Evolutionary conservation across 2,113 vertebrate genomes (phyloP).

Genomic region (Mola mola): DNA sequence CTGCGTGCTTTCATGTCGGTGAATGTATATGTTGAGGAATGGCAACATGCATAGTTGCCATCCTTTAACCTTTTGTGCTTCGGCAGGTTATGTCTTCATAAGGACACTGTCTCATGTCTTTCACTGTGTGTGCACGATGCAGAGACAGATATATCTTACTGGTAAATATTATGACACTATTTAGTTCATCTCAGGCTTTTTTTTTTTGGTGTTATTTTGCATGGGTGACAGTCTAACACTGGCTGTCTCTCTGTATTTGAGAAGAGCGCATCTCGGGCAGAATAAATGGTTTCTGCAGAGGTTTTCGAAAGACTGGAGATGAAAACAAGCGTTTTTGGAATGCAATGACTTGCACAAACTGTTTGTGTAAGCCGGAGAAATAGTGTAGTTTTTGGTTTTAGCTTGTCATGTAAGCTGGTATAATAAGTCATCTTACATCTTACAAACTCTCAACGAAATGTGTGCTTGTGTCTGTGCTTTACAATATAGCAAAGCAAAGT

Average conservation of each 20-base stretch:
- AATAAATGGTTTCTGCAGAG: not conserved
- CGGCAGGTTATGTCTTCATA: constrained; percentile 50
- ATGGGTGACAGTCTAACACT: not conserved
- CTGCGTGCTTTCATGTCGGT: constrained; percentile 80
- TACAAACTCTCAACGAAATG: no score
- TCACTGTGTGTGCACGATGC: no score
- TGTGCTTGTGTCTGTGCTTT: no score
- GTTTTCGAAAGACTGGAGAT: not conserved
- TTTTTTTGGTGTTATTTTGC: not conserved
- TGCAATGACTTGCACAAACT: constrained; percentile 7
- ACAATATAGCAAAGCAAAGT: no score
- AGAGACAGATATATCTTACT: constrained; percentile 1
- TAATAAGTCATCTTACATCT: no score
- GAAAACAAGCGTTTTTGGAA: not conserved
- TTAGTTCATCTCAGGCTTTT: constrained; percentile 16
- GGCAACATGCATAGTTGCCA: constrained; percentile 66
- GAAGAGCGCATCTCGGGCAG: not conserved
- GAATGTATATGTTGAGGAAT: constrained; percentile 43
- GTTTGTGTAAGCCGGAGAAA: not conserved
- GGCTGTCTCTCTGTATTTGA: not conserved
- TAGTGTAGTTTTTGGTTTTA: not conserved
- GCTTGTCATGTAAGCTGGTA: no score
- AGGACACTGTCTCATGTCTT: constrained; percentile 8
- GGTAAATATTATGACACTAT: constrained; percentile 38
- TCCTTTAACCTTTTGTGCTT: constrained; percentile 81